Evolutionary conservation across 2,113 vertebrate genomes (phyloP).

Genomic region (Polypterus bichir): DNA sequence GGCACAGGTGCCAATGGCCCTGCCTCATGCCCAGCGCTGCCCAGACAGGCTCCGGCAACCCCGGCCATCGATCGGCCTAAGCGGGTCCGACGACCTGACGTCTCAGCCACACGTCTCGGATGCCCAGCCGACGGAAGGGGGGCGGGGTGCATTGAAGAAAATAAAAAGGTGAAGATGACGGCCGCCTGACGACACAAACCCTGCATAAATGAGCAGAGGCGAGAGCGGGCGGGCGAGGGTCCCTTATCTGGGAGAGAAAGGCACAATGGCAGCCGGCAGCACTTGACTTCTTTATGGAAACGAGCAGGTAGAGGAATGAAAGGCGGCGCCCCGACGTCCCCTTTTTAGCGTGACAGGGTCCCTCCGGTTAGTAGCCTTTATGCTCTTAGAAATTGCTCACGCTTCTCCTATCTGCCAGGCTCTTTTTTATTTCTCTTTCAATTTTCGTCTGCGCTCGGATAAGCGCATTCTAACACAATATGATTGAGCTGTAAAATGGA

Average conservation of each 20-base stretch:
- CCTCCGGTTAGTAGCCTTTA: conserved; percentile 80
- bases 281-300: conserved; percentile 77
- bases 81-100: too few relatives aligned
- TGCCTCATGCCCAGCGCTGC: too few relatives aligned
- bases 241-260: conserved; percentile 71
- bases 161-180: not conserved
- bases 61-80: too few relatives aligned
- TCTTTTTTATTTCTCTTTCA: conserved; percentile 93
- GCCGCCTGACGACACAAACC: too few relatives aligned
- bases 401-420: conserved; percentile 72
- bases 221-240: conserved; percentile 9
- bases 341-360: conserved; percentile 87
- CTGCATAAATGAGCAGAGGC: too few relatives aligned
- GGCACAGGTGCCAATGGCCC: too few relatives aligned
- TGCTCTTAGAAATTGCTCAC: conserved; percentile 85
- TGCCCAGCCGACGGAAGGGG: too few relatives aligned
- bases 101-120: too few relatives aligned
- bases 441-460: conserved; percentile 85
- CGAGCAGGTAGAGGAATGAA: conserved; percentile 71
- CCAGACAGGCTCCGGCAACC: too few relatives aligned
- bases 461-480: conserved; percentile 88
- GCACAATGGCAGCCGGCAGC: conserved; percentile 74
- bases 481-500: conserved; percentile 98
- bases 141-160: conserved; percentile 12
- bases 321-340: conserved; percentile 71